Conservation (phyloP, 2,797 vertebrate species). For the Eleutherodactylus coqui region DNA sequence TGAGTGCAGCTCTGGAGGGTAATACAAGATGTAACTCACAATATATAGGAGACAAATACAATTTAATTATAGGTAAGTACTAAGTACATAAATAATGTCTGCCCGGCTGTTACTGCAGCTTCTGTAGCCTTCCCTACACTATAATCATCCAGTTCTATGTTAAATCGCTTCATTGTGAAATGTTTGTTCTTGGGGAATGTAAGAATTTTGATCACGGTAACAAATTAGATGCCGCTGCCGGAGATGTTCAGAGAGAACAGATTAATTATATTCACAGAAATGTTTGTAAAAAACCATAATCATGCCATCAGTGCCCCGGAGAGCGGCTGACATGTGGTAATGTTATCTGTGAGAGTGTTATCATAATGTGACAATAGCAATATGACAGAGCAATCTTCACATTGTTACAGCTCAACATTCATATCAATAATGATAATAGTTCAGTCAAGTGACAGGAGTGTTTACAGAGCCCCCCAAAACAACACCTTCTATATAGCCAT, state of each 20-base stretch:
- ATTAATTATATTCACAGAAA: conserved; percentile 51
- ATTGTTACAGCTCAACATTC: neutral
- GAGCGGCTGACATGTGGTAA: conserved; percentile 37
- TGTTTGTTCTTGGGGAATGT: neutral
- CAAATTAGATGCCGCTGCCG: conserved; percentile 5
- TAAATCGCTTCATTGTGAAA: neutral
- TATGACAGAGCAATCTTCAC: conserved; percentile 30
- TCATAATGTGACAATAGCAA: conserved; percentile 53
- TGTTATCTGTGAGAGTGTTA: conserved; percentile 45
- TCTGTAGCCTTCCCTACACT: neutral
- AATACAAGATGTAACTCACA: too few species aligned
- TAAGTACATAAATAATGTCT: too few species aligned
- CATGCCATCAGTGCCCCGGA: neutral
- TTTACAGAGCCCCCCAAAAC: neutral
- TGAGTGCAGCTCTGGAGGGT: too few species aligned
- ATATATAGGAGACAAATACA: too few species aligned
- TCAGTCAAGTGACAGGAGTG: neutral
- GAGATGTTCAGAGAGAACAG: neutral
- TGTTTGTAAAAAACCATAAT: conserved; percentile 23
- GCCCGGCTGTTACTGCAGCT: too few species aligned
- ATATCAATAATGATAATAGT: neutral
- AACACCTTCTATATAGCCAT: neutral
- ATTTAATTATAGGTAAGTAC: too few species aligned
- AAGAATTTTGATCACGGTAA: neutral
- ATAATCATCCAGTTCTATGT: neutral